Percentiles rank a stretch among this genome's conserved stretches.
phyloP scores from a whole-genome alignment of 2,797 vertebrate species.

The Buphagus erythrorhynchus region DNA sequence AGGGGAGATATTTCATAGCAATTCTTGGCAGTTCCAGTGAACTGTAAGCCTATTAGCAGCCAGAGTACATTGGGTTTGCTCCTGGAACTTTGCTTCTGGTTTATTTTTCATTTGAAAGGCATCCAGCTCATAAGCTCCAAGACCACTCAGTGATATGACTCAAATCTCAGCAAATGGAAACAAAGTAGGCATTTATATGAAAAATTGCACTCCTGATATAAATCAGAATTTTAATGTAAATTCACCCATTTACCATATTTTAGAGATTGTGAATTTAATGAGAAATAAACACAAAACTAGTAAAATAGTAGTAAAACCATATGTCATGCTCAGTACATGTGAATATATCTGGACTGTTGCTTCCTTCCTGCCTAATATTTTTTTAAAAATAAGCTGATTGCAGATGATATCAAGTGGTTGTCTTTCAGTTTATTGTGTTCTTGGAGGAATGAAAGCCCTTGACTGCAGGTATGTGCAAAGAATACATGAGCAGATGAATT shows the following conservation, averaged over 20 bases:
- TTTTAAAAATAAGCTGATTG: neutral
- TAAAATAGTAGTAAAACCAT: neutral
- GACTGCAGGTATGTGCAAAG: neutral
- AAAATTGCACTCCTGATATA: neutral
- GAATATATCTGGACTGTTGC: neutral
- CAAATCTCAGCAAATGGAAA: slow-evolving; percentile 2
- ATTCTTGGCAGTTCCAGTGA: slow-evolving; percentile 17
- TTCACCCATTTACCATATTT: neutral
- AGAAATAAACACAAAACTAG: neutral
- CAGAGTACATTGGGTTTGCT: slow-evolving; percentile 4
- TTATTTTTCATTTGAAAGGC: slow-evolving; percentile 54
- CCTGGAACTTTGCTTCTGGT: slow-evolving; percentile 41
- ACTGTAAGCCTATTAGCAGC: neutral
- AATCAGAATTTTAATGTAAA: neutral
- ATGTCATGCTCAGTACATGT: neutral
- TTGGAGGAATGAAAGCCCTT: slow-evolving; percentile 3
- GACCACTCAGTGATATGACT: neutral
- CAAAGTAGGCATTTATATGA: neutral
- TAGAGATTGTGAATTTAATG: neutral
- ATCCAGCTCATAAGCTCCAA: slow-evolving; percentile 8
- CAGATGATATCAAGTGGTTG: neutral
- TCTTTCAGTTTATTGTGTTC: slow-evolving; percentile 3
- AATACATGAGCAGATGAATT: neutral
- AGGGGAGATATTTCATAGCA: slow-evolving; percentile 11
- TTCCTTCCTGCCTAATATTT: neutral